A percentile compares a stretch with the other conserved stretches of the same genome.
Evolutionary conservation across 2,113 vertebrate genomes (phyloP).

Genomic region (Antennarius striatus): DNA sequence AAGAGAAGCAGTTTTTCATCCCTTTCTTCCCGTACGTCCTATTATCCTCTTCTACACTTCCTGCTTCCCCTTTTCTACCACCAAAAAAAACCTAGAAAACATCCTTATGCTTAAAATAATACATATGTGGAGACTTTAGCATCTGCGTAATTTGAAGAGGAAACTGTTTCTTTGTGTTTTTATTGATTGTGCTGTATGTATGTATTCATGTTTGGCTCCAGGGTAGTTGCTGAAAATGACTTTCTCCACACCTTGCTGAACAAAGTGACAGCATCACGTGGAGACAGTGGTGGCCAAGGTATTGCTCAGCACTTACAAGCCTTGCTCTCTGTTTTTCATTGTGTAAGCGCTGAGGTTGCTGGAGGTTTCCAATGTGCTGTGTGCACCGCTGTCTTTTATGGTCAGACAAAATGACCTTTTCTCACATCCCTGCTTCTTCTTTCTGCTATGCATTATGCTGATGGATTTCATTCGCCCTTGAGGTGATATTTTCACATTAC

Average conservation of each 20-base stretch:
- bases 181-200: background rate
- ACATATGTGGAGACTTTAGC: too few species aligned
- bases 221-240: conserved; percentile 90
- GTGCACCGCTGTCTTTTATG: conserved; percentile 22
- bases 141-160: too few species aligned
- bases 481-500: conserved; percentile 47
- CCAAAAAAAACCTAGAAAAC: background rate
- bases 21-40: conserved; percentile 93
- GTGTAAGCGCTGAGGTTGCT: background rate
- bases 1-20: conserved; percentile 97
- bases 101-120: too few species aligned
- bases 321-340: conserved; percentile 10
- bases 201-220: conserved; percentile 63
- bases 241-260: conserved; percentile 92
- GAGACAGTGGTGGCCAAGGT: conserved; percentile 98
- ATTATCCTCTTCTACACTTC: background rate
- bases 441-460: conserved; percentile 44
- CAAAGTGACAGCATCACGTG: conserved; percentile 90
- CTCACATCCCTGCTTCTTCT: conserved; percentile 18
- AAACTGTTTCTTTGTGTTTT: too few species aligned
- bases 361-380: conserved; percentile 10
- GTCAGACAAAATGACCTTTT: conserved; percentile 35
- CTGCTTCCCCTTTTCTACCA: background rate
- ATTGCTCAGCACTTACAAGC: conserved; percentile 22
- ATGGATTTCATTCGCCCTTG: conserved; percentile 33